Base-by-base conservation (phyloP, 2,888 invertebrate genomes). In the Dichetophora obliterata region DNA sequence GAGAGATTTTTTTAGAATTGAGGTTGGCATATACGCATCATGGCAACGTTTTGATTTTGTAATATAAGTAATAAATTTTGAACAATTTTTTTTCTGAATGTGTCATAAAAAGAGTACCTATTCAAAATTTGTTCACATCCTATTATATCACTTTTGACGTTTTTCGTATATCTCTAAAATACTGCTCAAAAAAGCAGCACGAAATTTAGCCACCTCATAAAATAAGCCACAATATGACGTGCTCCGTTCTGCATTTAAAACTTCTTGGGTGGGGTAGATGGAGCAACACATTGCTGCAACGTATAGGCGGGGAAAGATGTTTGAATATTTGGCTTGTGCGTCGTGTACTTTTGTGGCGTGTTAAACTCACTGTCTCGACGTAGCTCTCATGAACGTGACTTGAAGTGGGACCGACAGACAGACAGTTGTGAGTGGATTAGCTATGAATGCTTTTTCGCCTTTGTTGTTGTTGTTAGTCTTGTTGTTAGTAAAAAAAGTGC, bases 361-460 rank as follows among this genome's bases (percentile, higher is more conserved):
- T 52, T 54, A 31, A 57, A 57, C 31, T 68, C 27, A 50, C 48
- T 27, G 68, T 50, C 68, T 68, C 68, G 43, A 34, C 63, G 31
- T 37, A 14, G 24, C 48, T 11, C 43, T 43, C 66, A 19, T 22
- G 37, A 14, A 66, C 37, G 31, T 27, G 6, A 8, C n/a, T 16
- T 31, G 27, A 52, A 54, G 69, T 16, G 54, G 22, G 37, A n/a
- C n/a, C 31, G 52, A 65, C 57, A 66, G 43, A 19, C 66, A 22
- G 57, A 57, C 57, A 22, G 54, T 54, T 54, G 54, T 11, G 27
- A 31, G 43, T 37, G 61, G 72, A 59, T 48, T 61, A 72, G 43
- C 61, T 19, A 24, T 19, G 19, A 59, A 31, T 31, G 22, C 11
- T 72, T 72, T 14, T 48, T 54, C 6, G 48, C 43, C 14, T 14